Evolutionary conservation across 30 jellyfish, hydroid and myxozoan genomes (phyloP).

Genomic region (Phacellophora camtschatica): DNA sequence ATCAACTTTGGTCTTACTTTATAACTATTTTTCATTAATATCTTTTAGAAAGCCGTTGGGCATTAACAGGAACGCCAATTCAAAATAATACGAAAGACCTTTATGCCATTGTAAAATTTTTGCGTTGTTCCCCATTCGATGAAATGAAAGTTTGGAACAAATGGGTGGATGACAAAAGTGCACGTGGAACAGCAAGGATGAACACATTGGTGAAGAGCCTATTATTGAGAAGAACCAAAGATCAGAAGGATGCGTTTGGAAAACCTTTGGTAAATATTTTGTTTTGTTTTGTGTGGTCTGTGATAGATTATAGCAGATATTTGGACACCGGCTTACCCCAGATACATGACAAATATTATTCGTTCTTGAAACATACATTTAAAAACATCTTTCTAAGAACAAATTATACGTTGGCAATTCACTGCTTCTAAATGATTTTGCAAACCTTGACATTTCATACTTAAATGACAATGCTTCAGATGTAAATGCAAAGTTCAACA

Average conservation of each 20-base stretch:
- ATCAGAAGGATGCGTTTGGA: conserved; percentile 75
- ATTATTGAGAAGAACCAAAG: conserved; percentile 88
- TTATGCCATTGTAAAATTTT: conserved; percentile 75
- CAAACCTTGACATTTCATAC: conserved; percentile 30
- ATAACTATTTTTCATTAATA: not conserved
- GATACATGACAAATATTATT: too few relatives aligned
- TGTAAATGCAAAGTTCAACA: conserved; percentile 38
- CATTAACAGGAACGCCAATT: conserved; percentile 94
- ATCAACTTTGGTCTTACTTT: too few relatives aligned
- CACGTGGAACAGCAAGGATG: conserved; percentile 72
- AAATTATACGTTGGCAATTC: too few relatives aligned
- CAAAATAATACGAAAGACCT: conserved; percentile 86
- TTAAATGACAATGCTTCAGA: conserved; percentile 4
- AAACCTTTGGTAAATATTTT: conserved; percentile 62
- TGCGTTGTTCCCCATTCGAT: conserved; percentile 90
- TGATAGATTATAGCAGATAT: not conserved
- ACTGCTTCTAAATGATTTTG: conserved; percentile 41
- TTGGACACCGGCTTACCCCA: not conserved
- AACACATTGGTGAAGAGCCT: conserved; percentile 73
- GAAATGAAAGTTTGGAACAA: conserved; percentile 82
- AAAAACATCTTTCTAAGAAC: too few relatives aligned
- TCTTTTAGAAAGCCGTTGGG: conserved; percentile 85
- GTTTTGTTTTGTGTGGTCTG: not conserved
- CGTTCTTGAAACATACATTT: too few relatives aligned
- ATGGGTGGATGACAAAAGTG: conserved; percentile 77